A percentile compares a stretch with the other conserved stretches of the same genome.
Conservation (phyloP, 2,113 vertebrate species). For the Symphodus melops region DNA sequence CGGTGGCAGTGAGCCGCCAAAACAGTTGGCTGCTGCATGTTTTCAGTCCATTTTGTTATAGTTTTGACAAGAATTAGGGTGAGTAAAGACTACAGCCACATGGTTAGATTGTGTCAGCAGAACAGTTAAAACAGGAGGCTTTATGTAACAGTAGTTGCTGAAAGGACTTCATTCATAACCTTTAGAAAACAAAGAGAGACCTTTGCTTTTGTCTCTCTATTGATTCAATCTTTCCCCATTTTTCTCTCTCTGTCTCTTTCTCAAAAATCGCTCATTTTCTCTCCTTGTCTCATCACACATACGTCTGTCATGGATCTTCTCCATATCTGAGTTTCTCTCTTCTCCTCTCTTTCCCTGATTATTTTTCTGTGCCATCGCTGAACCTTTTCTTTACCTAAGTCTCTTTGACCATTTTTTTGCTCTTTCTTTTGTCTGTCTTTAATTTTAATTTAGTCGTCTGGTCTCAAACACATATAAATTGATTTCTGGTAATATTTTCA, state of each 20-base stretch:
- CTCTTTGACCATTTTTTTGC: not conserved
- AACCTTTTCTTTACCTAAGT: not conserved
- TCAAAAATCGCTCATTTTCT: conserved; percentile 13
- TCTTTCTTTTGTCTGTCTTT: not conserved
- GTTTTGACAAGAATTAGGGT: not conserved
- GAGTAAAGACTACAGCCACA: not conserved
- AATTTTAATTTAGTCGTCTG: not conserved
- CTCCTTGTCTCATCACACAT: conserved; percentile 6
- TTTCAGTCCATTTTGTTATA: not conserved
- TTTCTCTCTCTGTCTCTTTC: conserved; percentile 19
- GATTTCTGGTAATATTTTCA: conserved; percentile 9
- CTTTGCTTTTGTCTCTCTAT: conserved; percentile 27
- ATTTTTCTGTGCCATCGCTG: not conserved
- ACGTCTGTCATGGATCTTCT: conserved; percentile 15
- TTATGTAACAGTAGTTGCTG: not conserved
- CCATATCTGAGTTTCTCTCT: not conserved
- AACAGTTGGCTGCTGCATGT: not conserved
- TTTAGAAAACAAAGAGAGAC: conserved; percentile 18
- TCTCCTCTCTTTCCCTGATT: not conserved
- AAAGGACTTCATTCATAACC: conserved; percentile 28
- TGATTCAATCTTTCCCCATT: conserved; percentile 24
- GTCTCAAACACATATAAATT: not conserved
- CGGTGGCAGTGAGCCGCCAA: not conserved
- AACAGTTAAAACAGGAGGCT: not conserved
- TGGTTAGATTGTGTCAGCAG: no score